Conservation (phyloP, 1,140 invertebrate species). For the Thaumatotibia leucotreta region DNA sequence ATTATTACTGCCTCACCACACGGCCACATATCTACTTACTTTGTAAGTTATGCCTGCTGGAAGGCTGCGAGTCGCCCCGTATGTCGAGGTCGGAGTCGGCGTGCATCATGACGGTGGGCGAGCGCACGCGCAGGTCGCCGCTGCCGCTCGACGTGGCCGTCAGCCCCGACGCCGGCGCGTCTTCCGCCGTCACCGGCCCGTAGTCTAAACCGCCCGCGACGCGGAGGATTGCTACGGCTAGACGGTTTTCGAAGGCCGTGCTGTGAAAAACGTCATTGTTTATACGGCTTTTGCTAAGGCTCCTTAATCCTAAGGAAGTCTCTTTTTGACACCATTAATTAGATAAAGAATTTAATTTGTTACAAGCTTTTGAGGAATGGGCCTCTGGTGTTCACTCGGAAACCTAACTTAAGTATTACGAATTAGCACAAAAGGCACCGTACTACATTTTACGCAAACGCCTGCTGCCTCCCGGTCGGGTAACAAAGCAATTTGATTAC, state of each 20-base stretch:
- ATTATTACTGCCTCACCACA: too few species aligned
- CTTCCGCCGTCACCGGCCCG: conserved; percentile 77
- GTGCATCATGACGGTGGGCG: conserved; percentile 78
- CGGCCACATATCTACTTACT: conserved; percentile 53
- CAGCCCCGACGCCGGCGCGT: conserved; percentile 38
- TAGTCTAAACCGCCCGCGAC: conserved; percentile 89
- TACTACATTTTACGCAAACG: too few species aligned
- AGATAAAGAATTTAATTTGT: too few species aligned
- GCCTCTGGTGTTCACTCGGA: too few species aligned
- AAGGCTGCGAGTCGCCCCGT: conserved; percentile 45
- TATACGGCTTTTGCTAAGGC: too few species aligned
- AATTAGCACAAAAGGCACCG: too few species aligned
- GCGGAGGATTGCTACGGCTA: conserved; percentile 92
- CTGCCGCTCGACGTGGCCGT: conserved; percentile 53
- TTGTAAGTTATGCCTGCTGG: conserved; percentile 41
- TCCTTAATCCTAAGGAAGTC: too few species aligned
- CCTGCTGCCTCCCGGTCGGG: too few species aligned
- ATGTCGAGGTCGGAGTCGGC: conserved; percentile 82
- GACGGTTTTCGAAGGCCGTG: conserved; percentile 93
- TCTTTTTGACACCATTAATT: too few species aligned
- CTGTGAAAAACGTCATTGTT: conserved; percentile 74
- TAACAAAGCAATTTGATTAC: too few species aligned
- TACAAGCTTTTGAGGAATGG: too few species aligned
- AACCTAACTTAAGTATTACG: too few species aligned
- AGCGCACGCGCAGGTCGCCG: conserved; percentile 62